Evolutionary conservation across 2,888 invertebrate species (phyloP), one percentile per base, ranked within the genome.

Genomic region (Antheraea assamensis): DNA sequence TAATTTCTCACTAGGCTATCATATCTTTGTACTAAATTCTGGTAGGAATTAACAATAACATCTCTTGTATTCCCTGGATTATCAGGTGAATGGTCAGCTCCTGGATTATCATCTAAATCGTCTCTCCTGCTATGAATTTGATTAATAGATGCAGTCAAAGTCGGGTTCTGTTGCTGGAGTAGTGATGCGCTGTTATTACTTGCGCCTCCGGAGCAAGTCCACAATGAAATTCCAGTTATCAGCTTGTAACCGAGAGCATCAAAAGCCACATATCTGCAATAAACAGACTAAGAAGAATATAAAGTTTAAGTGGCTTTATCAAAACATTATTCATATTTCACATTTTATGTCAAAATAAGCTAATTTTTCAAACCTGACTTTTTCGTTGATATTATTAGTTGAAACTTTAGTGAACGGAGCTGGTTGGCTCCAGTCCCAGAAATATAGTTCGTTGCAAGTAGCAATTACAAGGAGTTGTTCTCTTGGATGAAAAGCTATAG

Each of bases 391-490:
- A 86, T 96, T 96, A 77, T 95, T 95, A n/a, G 98, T 98, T 52
- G 96, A 95, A 75, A 97, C 96, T 84, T 96, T 96, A 72, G 97
- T 96, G 85, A 97, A 97, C 0, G 97, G 97, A 74, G 96, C 95
- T 1, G 97, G 95, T 81, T 96, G 96, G 82, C 96, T 96, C 98
- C 98, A 98, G 86, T 98, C 97, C 98, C 98, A 98, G 89, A 98
- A 98, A 87, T 97, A 96, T 15, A 98, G 95, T 87, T 97, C 96
- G 93, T 98, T 98, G 85, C 95, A 96, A 0, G 98, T 97, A 30
- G 98, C 98, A 82, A 98, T 97, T n/a, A 97, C 98, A 72, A 98
- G 92, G 75, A 98, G 93, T 80, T 97, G 96, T 82, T 97, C 97
- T 31, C 96, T 95, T 0, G 98, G 98, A 90, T 98, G 98, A 90